phyloP scores from a whole-genome alignment of 2,113 vertebrate genomes.

The Hypocryptadius cinnamomeus region DNA sequence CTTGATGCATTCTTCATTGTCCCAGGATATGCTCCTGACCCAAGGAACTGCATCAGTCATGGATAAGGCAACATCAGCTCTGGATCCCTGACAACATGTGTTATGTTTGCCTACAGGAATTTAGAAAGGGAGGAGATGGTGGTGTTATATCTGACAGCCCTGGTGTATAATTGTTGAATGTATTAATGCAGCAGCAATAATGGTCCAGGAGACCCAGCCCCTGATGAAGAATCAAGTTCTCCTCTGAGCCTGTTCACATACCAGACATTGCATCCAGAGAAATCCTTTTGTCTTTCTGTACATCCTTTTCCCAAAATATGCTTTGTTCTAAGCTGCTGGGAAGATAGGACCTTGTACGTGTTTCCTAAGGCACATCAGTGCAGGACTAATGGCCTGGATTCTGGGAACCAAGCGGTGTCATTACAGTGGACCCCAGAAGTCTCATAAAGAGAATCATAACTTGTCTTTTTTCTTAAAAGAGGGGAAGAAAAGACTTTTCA shows the following conservation, averaged over 20 bases:
- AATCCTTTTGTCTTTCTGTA: background rate
- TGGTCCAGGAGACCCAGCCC: background rate
- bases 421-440: background rate
- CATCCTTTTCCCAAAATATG: background rate
- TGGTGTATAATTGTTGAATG: background rate
- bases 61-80: background rate
- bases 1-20: background rate
- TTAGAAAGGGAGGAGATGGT: background rate
- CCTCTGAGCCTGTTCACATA: background rate
- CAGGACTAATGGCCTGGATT: background rate
- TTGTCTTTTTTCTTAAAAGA: background rate
- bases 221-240: background rate
- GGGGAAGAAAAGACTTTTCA: background rate
- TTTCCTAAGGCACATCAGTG: background rate
- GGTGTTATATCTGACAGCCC: background rate
- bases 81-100: background rate
- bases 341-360: background rate
- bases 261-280: background rate
- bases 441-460: background rate
- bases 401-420: background rate
- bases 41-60: background rate
- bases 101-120: background rate
- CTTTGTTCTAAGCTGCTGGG: background rate
- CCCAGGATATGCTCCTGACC: background rate
- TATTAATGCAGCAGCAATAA: background rate